A percentile compares a stretch with the other conserved stretches of the same genome.
These are phyloP conservation scores for Spea bombifrons DNA, from an alignment of 2,113 vertebrate species.

Conservation along the genomic window DNA sequence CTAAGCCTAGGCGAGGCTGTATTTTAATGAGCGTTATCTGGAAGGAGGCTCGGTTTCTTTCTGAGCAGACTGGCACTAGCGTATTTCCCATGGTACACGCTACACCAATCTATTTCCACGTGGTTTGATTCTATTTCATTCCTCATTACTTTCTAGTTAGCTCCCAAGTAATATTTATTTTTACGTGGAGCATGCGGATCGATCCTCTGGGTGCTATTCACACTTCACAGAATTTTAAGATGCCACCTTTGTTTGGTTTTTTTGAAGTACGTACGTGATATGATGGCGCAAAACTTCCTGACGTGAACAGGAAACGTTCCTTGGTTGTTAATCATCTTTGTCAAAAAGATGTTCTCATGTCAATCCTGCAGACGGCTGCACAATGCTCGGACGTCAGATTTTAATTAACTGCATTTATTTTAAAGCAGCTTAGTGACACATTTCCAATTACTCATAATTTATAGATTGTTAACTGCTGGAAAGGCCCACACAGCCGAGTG, in stretches of 20 bases:
- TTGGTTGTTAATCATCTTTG: constrained; percentile 40
- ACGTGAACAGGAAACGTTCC: constrained; percentile 38
- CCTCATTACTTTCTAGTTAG: neutral
- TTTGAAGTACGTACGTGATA: neutral
- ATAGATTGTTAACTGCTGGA: constrained; percentile 13
- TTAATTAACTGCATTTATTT: constrained; percentile 44
- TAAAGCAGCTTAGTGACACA: constrained; percentile 26
- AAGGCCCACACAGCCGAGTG: constrained; percentile 4
- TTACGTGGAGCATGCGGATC: neutral
- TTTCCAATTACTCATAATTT: constrained; percentile 20
- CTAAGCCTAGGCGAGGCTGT: too few species aligned
- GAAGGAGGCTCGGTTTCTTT: too few species aligned
- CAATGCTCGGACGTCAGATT: constrained; percentile 45
- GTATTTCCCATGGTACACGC: neutral
- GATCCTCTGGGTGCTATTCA: neutral
- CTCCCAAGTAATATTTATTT: neutral
- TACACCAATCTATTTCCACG: neutral
- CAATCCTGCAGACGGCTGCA: constrained; percentile 38
- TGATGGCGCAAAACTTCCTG: constrained; percentile 33
- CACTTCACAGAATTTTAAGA: neutral
- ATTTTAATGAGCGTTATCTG: too few species aligned
- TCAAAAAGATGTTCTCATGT: constrained; percentile 39
- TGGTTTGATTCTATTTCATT: too few species aligned
- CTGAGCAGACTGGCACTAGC: too few species aligned
- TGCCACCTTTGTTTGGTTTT: neutral